phyloP scores from a whole-genome alignment of 2,113 vertebrate species.

The Terrapene triunguis region DNA sequence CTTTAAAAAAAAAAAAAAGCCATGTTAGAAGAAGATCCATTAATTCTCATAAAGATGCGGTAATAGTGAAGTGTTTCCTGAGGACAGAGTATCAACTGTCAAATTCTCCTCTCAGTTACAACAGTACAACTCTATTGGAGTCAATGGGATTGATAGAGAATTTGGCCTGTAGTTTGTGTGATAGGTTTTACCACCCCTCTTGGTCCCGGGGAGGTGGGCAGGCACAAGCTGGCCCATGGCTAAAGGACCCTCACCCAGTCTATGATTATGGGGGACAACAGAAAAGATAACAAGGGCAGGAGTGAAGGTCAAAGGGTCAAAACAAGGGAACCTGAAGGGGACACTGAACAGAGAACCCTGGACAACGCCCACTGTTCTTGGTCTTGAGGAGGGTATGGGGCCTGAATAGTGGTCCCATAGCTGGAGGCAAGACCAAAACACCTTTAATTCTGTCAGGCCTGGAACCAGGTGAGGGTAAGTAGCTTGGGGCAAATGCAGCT shows the following conservation, averaged over 20 bases:
- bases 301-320: too few relatives aligned
- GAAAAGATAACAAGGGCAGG: too few relatives aligned
- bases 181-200: neutral
- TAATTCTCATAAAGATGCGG: neutral
- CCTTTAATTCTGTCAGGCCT: neutral
- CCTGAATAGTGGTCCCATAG: neutral
- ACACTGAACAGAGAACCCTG: too few relatives aligned
- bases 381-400: neutral
- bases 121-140: neutral
- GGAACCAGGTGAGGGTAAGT: neutral
- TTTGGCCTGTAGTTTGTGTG: fast-evolving
- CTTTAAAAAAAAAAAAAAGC: neutral
- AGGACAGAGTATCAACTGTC: neutral
- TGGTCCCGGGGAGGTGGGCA: neutral
- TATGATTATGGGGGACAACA: too few relatives aligned
- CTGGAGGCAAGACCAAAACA: neutral
- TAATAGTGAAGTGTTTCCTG: neutral
- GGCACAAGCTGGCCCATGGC: too few relatives aligned
- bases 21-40: neutral
- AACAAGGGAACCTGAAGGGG: too few relatives aligned
- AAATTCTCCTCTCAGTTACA: neutral
- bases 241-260: too few relatives aligned
- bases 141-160: neutral
- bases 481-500: neutral
- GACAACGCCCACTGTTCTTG: neutral